Conservation (phyloP, 2,113 vertebrate genomes). For the Amphilophus citrinellus region DNA sequence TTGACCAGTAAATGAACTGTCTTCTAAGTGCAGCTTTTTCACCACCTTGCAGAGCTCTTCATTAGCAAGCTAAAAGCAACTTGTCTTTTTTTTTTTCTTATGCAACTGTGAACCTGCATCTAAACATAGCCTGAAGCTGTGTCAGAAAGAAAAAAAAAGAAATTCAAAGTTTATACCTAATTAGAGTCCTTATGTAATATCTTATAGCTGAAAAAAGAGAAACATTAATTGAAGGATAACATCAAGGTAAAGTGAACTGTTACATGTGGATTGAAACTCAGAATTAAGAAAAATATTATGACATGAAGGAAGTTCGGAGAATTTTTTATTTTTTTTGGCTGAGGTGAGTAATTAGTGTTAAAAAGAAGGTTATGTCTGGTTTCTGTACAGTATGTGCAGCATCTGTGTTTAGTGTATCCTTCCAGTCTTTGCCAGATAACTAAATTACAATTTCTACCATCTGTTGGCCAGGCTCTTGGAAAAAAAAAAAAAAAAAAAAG, state of each 20-base stretch:
- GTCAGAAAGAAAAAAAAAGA: neutral
- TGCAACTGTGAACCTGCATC: conserved; percentile 26
- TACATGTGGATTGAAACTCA: neutral
- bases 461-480: conserved; percentile 33
- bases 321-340: neutral
- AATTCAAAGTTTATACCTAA: conserved; percentile 13
- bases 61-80: conserved; percentile 27
- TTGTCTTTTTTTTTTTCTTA: conserved; percentile 28
- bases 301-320: conserved; percentile 5
- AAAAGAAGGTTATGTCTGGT: conserved; percentile 22
- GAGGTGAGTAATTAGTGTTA: conserved; percentile 38
- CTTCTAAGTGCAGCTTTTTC: neutral
- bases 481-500: neutral
- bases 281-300: conserved; percentile 1
- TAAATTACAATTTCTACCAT: conserved; percentile 57
- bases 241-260: neutral
- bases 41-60: neutral
- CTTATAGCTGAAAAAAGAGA: neutral
- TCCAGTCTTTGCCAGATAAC: conserved; percentile 50
- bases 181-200: conserved; percentile 23
- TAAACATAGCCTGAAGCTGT: conserved; percentile 34
- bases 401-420: conserved; percentile 34
- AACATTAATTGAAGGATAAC: conserved; percentile 21
- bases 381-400: conserved; percentile 11
- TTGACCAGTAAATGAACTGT: conserved; percentile 3